Percentiles rank a stretch among this genome's conserved stretches.
phyloP scores from a whole-genome alignment of 2,113 vertebrate species.

The Gracilinanus agilis region DNA sequence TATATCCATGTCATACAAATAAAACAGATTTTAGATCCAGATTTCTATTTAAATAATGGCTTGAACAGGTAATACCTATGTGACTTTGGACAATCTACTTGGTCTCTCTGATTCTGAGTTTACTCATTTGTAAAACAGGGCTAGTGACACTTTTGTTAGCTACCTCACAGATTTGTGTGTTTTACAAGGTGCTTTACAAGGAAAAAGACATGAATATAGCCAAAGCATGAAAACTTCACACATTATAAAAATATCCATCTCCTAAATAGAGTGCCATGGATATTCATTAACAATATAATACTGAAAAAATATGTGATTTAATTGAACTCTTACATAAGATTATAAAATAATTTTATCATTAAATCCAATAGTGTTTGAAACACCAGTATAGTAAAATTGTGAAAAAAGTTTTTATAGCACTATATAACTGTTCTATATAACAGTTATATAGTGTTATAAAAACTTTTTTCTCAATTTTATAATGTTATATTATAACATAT shows the following conservation, averaged over 20 bases:
- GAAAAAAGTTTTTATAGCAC: too few species aligned
- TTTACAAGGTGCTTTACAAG: neutral
- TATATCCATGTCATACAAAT: neutral
- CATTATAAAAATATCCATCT: neutral
- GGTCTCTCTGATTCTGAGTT: neutral
- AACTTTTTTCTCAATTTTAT: too few species aligned
- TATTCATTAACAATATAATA: neutral
- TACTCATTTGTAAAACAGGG: neutral
- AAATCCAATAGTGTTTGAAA: neutral
- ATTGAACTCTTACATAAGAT: neutral
- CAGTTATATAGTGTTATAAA: too few species aligned
- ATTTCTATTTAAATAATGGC: neutral
- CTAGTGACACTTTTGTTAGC: neutral
- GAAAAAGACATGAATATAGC: neutral
- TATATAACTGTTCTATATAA: too few species aligned
- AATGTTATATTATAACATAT: too few species aligned
- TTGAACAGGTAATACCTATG: neutral
- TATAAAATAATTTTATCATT: neutral
- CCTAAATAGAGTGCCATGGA: neutral
- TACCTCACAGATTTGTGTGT: neutral
- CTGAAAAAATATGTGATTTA: neutral
- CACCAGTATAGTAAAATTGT: too few species aligned
- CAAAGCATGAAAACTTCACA: too few species aligned
- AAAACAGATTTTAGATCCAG: neutral
- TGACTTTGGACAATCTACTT: neutral